Percentiles rank a stretch among this genome's conserved stretches.
These are phyloP conservation scores for Gopherus evgoodei DNA, from an alignment of 2,113 vertebrate species.

Conservation along the genomic window DNA sequence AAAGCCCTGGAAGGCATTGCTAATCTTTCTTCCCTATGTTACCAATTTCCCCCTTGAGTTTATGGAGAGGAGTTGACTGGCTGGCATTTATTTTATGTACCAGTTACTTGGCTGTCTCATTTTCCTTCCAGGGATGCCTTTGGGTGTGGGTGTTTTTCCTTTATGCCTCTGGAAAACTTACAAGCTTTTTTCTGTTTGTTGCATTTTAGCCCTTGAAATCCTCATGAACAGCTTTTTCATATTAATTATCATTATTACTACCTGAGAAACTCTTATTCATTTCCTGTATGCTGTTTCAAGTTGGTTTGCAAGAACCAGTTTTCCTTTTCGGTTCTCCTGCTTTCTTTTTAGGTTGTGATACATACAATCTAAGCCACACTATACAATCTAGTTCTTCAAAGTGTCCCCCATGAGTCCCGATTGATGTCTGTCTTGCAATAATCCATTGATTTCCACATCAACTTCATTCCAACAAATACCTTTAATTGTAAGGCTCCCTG, in stretches of 20 bases:
- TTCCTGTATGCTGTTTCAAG: neutral
- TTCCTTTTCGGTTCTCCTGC: neutral
- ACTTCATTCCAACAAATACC: neutral
- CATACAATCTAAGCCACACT: neutral
- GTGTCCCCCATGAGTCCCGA: neutral
- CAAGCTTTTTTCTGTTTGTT: neutral
- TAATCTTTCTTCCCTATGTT: slow-evolving; percentile 42
- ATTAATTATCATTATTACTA: neutral
- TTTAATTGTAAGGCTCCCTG: neutral
- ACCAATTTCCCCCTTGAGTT: neutral
- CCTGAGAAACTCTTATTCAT: neutral
- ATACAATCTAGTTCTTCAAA: neutral
- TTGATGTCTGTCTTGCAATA: neutral
- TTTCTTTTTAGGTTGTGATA: neutral
- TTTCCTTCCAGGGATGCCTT: neutral
- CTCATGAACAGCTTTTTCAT: neutral
- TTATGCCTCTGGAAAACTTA: neutral
- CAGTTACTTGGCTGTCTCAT: slow-evolving; percentile 8
- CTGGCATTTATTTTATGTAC: slow-evolving; percentile 18
- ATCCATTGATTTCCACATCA: neutral
- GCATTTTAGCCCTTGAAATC: neutral
- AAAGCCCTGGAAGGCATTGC: slow-evolving; percentile 55
- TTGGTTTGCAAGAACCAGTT: neutral
- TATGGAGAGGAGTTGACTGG: neutral
- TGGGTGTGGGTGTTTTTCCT: neutral